Base-by-base conservation (phyloP, 1,140 invertebrate species). In the Xylocopa sonorina region DNA sequence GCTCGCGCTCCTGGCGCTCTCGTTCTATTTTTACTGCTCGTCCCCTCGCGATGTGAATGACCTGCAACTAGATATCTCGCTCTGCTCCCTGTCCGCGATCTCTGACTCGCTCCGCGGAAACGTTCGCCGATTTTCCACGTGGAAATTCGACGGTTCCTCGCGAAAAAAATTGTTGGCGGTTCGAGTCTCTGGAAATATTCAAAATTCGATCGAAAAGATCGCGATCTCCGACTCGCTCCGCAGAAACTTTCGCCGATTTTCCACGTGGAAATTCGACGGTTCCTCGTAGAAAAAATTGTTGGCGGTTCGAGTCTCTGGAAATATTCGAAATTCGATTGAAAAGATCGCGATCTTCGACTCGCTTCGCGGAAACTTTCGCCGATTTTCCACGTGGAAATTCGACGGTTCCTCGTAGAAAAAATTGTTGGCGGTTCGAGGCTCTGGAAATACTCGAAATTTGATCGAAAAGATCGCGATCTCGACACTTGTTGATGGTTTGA, bases 21-120 rank as follows among this genome's bases (percentile, higher is more conserved):
- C 85, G 86, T 91, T 92, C 92, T 92, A 92, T 92, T 92, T 92
- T 92, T 92, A 92, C 89, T 86, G 83, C 86, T 89, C 89, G 89
- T 91, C 90, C 90, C 90, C 90, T 90, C 88, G 88, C 89, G 86
- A 91, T 91, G 92, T 92, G 92, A 92, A 92, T 88, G 92, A 92
- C 92, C 92, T 92, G 92, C 89, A 91, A 91, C 90, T 91, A 91
- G 91, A 91, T 92, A 92, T 91, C 89, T 76, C 69, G 32, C 66
- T n/a, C n/a, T 77, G 77, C 41, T 67, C 78, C 74, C 82, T 82
- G 71, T n/a, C 78, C 67, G 69, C 74, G 68, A 80, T 81, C 79
- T 80, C 86, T 74, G 43, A 81, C 77, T 78, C 67, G 32, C n/a
- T 34, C 32, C 78, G 77, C 78, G 77, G 83, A 86, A 87, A 78